Base-by-base conservation (phyloP, 2,797 vertebrate genomes). In the Danio kyathit region DNA sequence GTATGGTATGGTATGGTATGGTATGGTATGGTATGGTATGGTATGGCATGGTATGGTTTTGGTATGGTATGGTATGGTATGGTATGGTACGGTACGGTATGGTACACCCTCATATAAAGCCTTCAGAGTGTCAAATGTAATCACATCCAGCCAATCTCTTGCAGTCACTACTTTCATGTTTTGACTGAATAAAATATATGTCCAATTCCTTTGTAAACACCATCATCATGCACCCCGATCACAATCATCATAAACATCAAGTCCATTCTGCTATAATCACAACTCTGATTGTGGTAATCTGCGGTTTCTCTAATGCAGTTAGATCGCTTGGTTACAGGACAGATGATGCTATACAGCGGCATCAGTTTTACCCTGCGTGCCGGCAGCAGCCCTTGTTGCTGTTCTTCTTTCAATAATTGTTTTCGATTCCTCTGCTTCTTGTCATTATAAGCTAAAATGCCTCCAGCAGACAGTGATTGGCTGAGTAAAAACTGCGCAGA, bases 401-500 rank as follows among this genome's bases (percentile, higher is more conserved):
- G 60, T 56, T 80, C 60, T 63, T 79, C 76, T 65, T 64, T 64
- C 70, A 74, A 56, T 74, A 80, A 80, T 65, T 80, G 78, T 80
- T 74, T 80, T 73, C 70, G 49, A 74, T 73, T 80, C 60, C 51
- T 80, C 19, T 46, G 61, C 49, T 73, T 74, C 70, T 73, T 80
- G 78, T 74, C 70, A 80, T 80, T 74, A 57, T 64, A 65, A 65
- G 41, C 78, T 74, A 14, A 66, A 80, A 74, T 64, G 49, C 70
- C 41, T 65, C 61, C 12, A 74, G 78, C 60, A 80, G 78, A 57
- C 78, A 65, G 48, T 63, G 78, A 80, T 44, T 80, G 78, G 69
- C 59, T 17, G 40, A 65, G 70, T 80, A 46, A 80, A 80, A 80
- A 65, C 60, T 74, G 78, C 14, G 16, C 49, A 66, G 59, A 64